Percentiles rank a stretch among this genome's conserved stretches.
Evolutionary conservation across 2,888 invertebrate genomes (phyloP).

Genomic region (Oscheius sp.): DNA sequence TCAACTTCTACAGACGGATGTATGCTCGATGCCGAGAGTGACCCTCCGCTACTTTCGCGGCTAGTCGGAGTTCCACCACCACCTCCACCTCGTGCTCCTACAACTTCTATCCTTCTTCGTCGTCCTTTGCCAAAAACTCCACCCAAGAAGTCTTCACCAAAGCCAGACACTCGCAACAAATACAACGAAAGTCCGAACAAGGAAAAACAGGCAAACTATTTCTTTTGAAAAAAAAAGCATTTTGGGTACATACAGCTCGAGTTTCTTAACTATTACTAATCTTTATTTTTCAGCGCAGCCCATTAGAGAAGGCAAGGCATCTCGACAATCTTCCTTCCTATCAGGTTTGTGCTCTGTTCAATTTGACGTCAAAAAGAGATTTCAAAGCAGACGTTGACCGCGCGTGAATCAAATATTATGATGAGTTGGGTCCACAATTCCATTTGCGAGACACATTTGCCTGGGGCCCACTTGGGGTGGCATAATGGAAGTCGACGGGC

Average conservation of each 20-base stretch:
- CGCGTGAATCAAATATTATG: conserved; percentile 28
- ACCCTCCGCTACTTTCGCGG: conserved; percentile 59
- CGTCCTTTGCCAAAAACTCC: conserved; percentile 34
- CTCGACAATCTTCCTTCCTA: conserved; percentile 70
- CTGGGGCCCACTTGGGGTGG: conserved; percentile 19
- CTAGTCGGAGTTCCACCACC: conserved; percentile 57
- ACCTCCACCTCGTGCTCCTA: conserved; percentile 49
- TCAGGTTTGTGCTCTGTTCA: conserved; percentile 57
- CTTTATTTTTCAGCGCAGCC: conserved; percentile 66
- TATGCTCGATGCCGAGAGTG: conserved; percentile 51
- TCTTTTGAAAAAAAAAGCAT: background rate
- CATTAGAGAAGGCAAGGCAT: conserved; percentile 69
- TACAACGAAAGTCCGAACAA: conserved; percentile 48
- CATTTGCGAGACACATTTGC: conserved; percentile 31
- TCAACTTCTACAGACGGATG: conserved; percentile 46
- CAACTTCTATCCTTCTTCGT: conserved; percentile 47
- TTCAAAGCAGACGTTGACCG: background rate
- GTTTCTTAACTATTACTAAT: background rate
- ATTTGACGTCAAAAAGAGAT: background rate
- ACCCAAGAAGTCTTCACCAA: conserved; percentile 36
- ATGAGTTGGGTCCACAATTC: conserved; percentile 25
- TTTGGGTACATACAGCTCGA: conserved; percentile 9
- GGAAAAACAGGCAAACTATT: conserved; percentile 36
- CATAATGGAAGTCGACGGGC: conserved; percentile 29
- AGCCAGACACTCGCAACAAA: conserved; percentile 50